Evolutionary conservation across 53 echinoderm and acorn worm genomes (phyloP).

Genomic region (Echinarachnius parma): DNA sequence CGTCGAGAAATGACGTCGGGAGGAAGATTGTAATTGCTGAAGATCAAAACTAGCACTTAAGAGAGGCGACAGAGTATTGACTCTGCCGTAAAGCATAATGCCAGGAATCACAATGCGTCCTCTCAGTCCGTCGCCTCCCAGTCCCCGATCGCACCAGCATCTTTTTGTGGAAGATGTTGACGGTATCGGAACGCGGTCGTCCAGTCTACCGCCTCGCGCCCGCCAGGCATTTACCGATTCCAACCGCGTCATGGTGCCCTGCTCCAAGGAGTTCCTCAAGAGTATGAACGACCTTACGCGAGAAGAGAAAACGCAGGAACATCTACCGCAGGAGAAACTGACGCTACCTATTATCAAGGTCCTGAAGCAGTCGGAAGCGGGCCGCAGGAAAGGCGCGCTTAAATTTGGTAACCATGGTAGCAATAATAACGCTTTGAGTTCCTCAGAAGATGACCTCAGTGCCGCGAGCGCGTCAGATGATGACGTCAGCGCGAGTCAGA

Average conservation of each 20-base stretch:
- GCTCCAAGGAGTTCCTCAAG: conserved; percentile 16
- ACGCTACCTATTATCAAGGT: conserved; percentile 5
- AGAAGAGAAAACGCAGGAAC: not conserved
- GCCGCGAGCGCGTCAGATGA: conserved; percentile 2
- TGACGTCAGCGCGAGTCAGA: not conserved
- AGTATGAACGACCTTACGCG: conserved; percentile 9
- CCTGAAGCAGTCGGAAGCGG: not conserved
- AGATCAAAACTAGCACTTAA: too few relatives aligned
- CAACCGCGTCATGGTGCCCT: not conserved
- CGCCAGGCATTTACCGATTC: conserved; percentile 3
- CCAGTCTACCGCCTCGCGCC: conserved; percentile 16
- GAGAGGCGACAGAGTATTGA: too few relatives aligned
- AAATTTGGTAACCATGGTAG: not conserved
- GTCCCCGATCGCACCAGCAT: not conserved
- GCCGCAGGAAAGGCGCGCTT: too few relatives aligned
- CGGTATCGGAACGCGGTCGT: not conserved
- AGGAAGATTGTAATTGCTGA: too few relatives aligned
- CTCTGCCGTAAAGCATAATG: too few relatives aligned
- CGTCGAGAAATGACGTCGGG: too few relatives aligned
- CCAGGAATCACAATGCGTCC: too few relatives aligned
- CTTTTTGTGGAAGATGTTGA: not conserved
- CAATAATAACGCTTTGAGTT: not conserved
- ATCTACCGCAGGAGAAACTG: not conserved
- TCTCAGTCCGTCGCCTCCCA: conserved; percentile 3
- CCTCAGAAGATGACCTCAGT: conserved; percentile 9